phyloP scores from a whole-genome alignment of 2,888 invertebrate species.

The Protodeltote pygarga region DNA sequence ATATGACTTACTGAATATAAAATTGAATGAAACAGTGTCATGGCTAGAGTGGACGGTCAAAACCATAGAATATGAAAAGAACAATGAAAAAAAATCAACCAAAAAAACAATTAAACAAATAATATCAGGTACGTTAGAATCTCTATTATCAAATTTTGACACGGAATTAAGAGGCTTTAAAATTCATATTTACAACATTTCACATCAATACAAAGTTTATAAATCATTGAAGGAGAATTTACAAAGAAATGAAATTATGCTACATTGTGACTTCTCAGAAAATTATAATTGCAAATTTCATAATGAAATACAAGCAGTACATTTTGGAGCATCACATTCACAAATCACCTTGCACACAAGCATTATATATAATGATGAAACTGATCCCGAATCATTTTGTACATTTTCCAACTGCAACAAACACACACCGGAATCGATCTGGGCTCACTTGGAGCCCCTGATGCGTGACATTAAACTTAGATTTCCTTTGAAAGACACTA shows the following conservation, averaged over 20 bases:
- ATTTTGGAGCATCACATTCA: constrained; percentile 24
- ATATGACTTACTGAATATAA: constrained; percentile 2
- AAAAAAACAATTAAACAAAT: constrained; percentile 2
- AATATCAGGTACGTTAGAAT: constrained; percentile 1
- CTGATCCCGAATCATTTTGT: constrained; percentile 1
- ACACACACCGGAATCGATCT: constrained; percentile 1
- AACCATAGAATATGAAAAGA: constrained; percentile 5
- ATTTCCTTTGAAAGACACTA: background rate
- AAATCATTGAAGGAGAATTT: constrained; percentile 7
- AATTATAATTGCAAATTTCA: constrained; percentile 23
- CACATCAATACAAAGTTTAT: constrained; percentile 11
- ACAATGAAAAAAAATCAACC: background rate
- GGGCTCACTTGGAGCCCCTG: constrained; percentile 4
- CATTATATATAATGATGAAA: constrained; percentile 9
- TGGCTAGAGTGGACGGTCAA: constrained; percentile 8
- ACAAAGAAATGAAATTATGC: constrained; percentile 6
- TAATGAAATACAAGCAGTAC: constrained; percentile 27
- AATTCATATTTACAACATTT: constrained; percentile 8
- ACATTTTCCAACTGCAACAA: constrained; percentile 1
- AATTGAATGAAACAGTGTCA: constrained; percentile 1
- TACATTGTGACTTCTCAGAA: constrained; percentile 30
- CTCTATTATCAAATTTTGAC: constrained; percentile 1
- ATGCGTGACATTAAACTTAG: background rate
- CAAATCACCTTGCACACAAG: constrained; percentile 32
- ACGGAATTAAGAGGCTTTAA: constrained; percentile 5